These are phyloP conservation scores for Drosophila borborema DNA, from an alignment of 2,888 invertebrate species.

Conservation along the genomic window DNA sequence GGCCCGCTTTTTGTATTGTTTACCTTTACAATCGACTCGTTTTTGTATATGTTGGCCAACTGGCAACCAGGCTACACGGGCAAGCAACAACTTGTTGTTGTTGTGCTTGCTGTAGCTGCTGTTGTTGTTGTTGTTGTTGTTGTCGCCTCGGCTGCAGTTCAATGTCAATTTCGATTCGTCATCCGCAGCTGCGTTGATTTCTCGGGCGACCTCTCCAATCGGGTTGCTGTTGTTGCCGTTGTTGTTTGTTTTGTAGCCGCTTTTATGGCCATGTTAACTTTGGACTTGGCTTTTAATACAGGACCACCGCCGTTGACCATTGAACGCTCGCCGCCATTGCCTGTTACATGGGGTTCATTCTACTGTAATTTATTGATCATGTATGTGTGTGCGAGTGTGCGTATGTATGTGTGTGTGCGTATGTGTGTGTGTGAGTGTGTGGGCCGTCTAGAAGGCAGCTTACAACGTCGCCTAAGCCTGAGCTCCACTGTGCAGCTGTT, in stretches of 20 bases:
- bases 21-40: slow-evolving; percentile 44
- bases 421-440: slow-evolving; percentile 35
- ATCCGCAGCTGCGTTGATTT: slow-evolving; percentile 83
- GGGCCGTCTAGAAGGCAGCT: slow-evolving; percentile 61
- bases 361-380: slow-evolving; percentile 77
- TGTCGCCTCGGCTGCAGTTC: slow-evolving; percentile 72
- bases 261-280: slow-evolving; percentile 79
- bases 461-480: slow-evolving; percentile 31
- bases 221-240: slow-evolving; percentile 23
- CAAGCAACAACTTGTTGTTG: slow-evolving; percentile 46
- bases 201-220: slow-evolving; percentile 71
- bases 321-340: slow-evolving; percentile 41
- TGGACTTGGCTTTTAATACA: slow-evolving; percentile 80
- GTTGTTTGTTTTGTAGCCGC: slow-evolving; percentile 65
- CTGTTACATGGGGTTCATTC: slow-evolving; percentile 66
- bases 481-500: slow-evolving; percentile 53
- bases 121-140: slow-evolving; percentile 15
- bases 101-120: slow-evolving; percentile 5
- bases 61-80: slow-evolving; percentile 31
- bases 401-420: too few relatives aligned
- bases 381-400: slow-evolving; percentile 32
- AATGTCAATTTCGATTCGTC: slow-evolving; percentile 84
- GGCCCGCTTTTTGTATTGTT: slow-evolving; percentile 54
- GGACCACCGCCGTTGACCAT: slow-evolving; percentile 71
- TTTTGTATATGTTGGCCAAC: slow-evolving; percentile 40